Evolutionary conservation across 2,797 vertebrate genomes (phyloP).

Genomic region (Squalus acanthias): DNA sequence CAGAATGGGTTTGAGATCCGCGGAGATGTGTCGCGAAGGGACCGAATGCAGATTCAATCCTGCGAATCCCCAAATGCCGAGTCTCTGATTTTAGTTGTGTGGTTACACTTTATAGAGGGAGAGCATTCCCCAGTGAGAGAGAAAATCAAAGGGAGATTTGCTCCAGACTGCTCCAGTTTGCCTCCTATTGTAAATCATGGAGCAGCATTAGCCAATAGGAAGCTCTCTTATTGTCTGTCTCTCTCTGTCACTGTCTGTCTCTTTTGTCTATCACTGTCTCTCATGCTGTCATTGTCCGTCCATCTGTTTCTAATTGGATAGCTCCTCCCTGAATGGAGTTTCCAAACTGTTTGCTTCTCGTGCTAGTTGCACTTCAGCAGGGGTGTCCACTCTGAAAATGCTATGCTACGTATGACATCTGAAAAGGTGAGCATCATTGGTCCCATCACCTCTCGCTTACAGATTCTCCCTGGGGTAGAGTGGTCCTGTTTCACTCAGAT

Average conservation of each 20-base stretch:
- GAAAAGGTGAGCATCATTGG: not conserved
- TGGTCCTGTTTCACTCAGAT: too few species aligned
- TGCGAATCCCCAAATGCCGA: not conserved
- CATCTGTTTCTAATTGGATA: constrained; percentile 8
- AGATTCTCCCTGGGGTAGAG: not conserved
- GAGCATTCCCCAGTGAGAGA: not conserved
- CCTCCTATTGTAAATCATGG: not conserved
- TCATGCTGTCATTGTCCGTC: not conserved
- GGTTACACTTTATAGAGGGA: not conserved
- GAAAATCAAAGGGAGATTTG: not conserved
- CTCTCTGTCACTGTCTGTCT: not conserved
- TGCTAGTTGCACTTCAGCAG: not conserved
- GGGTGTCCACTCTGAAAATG: not conserved
- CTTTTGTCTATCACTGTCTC: not conserved
- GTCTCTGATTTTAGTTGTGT: not conserved
- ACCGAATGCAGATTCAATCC: not conserved
- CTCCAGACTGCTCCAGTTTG: not conserved
- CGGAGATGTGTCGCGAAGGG: not conserved
- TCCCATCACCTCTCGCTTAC: not conserved
- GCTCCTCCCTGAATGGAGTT: not conserved
- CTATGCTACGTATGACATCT: not conserved
- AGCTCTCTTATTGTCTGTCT: not conserved
- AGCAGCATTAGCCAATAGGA: not conserved
- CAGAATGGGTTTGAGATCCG: not conserved
- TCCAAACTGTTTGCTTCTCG: not conserved